phyloP scores from a whole-genome alignment of 2,888 invertebrate genomes.

The Drosophila nr. perissopoda region DNA sequence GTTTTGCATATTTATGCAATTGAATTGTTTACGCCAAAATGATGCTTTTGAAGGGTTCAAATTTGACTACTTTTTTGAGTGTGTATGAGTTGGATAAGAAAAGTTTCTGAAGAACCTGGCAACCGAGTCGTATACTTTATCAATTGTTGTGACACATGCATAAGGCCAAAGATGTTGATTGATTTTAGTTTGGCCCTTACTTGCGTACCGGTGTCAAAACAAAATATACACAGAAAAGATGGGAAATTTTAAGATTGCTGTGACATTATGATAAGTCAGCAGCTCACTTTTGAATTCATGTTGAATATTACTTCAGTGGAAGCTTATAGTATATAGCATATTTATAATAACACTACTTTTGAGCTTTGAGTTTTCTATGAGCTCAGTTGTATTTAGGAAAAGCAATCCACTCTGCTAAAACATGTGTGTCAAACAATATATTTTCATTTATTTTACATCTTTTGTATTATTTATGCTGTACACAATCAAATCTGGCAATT shows the following conservation, averaged over 20 bases:
- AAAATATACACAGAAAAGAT: neutral
- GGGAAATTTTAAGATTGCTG: neutral
- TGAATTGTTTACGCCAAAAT: conserved; percentile 75
- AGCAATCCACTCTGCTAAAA: neutral
- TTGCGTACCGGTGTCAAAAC: neutral
- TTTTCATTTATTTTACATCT: neutral
- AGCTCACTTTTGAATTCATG: no score
- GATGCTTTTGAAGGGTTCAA: conserved; percentile 63
- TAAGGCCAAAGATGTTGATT: conserved; percentile 56
- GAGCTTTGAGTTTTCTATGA: neutral
- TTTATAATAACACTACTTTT: neutral
- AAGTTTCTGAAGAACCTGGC: conserved; percentile 41
- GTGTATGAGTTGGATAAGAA: conserved; percentile 17
- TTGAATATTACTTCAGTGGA: neutral
- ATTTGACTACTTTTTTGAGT: conserved; percentile 36
- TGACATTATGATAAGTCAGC: conserved; percentile 41
- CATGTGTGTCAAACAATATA: neutral
- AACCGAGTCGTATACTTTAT: conserved; percentile 66
- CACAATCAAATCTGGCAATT: conserved; percentile 14
- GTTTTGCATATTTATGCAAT: conserved; percentile 73
- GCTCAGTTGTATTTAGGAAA: neutral
- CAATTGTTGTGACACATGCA: conserved; percentile 53
- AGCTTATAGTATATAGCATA: neutral
- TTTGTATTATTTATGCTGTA: neutral
- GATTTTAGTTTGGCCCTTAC: conserved; percentile 49